Base-by-base conservation (phyloP, 1,140 invertebrate genomes). In the Pogonus chalceus region DNA sequence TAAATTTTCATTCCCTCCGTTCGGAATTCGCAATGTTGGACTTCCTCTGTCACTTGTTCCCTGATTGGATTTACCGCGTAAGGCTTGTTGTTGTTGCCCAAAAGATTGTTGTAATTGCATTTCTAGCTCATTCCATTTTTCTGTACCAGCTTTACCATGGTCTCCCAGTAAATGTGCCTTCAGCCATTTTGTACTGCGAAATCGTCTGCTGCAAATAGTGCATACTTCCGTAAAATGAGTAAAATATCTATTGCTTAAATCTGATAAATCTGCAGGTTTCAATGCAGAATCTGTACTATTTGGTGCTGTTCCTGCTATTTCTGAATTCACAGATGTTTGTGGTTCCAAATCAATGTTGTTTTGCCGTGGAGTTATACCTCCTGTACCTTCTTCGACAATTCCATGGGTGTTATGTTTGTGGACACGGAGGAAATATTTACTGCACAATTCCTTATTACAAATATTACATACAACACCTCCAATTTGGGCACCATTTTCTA, bases 391-490 rank as follows among this genome's bases (percentile, higher is more conserved):
- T 57, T 87, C 88, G 14, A 85, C 77, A 46, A 98, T 93, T 0
- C 95, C 95, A 67, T 99, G 96, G 2, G 93, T 97, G 70, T 98
- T 98, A 65, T 96, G 89, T 66, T 97, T 97, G 73, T 99, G 96
- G 2, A 95, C 92, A 53, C 92, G 83, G 14, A 98, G 73, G 67
- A 98, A 98, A 71, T 98, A 98, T 69, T 98, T 98, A 71, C 92
- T 96, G 74, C 93, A 94, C 1, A 98, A 72, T 74, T 97, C 93
- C 71, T 98, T 98, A 69, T 96, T 90, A 68, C 94, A 98, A 54
- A 97, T 90, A 68, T 97, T 93, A 75, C 94, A 97, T 4, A 91
- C 87, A 0, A 96, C 92, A 2, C 92, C 91, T 3, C 90, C 91
- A 14, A 93, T 85, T 67, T 91, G 90, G 0, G 89, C 86, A 0